Base-by-base conservation (phyloP, 2,888 invertebrate species). In the Aspidapion aeneum region DNA sequence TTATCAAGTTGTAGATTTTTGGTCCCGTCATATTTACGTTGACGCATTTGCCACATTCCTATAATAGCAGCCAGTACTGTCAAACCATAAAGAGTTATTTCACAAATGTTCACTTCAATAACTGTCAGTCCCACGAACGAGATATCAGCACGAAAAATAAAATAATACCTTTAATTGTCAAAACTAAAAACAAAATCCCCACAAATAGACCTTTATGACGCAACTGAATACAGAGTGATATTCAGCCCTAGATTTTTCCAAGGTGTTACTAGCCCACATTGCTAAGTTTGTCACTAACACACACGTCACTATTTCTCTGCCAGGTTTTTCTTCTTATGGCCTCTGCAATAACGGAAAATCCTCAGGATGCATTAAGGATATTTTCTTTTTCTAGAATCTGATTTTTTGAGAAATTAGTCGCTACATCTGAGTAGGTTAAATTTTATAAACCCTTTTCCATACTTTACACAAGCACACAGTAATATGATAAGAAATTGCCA, bases 391-490 rank as follows among this genome's bases (percentile, higher is more conserved):
- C n/a, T n/a, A n/a, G n/a, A n/a, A n/a, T n/a, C n/a, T n/a, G n/a
- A n/a, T n/a, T n/a, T n/a, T n/a, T n/a, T n/a, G n/a, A n/a, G n/a
- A n/a, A n/a, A n/a, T n/a, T n/a, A n/a, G n/a, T n/a, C 35, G 35
- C 65, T 71, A 75, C 74, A 75, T 75, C 49, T 74, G 74, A 17
- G 74, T 72, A 16, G 80, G 79, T 70, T 88, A 87, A 69, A 87
- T 86, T 75, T 94, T 95, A 80, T 93, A 96, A 58, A 93, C 89
- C 67, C 90, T 87, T 77, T 94, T 95, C 95, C 95, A 96, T 62
- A 96, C 91, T 79, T 95, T 94, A 74, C 94, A 94, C 18, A 96
- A 84, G 78, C 95, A 95, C 71, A 95, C 94, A 0, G 94, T 93
- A 1, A 94, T 94, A 79, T 95, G 94, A 76, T 93, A 95, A 81